Conservation (phyloP, 1,140 invertebrate genomes). For the Coelopa frigida region DNA sequence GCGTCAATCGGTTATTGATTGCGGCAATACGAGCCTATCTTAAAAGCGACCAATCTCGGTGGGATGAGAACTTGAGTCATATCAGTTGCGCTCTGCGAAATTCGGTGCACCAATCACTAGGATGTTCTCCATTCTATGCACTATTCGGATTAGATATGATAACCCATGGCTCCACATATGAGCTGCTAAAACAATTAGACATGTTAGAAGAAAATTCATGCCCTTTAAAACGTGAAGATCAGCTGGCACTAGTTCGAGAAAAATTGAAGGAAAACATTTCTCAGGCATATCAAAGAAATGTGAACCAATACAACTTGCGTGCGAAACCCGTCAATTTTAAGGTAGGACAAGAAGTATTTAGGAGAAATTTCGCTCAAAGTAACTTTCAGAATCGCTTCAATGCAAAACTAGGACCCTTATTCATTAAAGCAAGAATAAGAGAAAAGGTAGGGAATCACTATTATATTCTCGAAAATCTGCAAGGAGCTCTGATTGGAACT, state of each 20-base stretch:
- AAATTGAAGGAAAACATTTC: neutral
- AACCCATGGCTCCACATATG: constrained; percentile 9
- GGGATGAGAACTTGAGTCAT: constrained; percentile 2
- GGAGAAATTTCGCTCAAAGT: constrained; percentile 4
- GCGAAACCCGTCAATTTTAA: neutral
- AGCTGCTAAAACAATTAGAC: constrained; percentile 4
- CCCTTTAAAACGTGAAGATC: neutral
- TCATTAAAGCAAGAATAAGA: neutral
- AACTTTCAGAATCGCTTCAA: neutral
- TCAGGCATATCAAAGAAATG: constrained; percentile 1
- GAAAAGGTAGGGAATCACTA: neutral
- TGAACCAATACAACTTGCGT: neutral
- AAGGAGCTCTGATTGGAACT: neutral
- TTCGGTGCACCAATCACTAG: neutral
- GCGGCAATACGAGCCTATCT: neutral
- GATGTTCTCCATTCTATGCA: constrained; percentile 7
- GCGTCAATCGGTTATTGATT: neutral
- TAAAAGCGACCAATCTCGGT: constrained; percentile 4
- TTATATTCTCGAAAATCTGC: constrained; percentile 3
- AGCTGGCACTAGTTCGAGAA: neutral
- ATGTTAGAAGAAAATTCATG: neutral
- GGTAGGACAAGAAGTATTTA: constrained; percentile 5
- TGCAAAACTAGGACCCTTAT: neutral
- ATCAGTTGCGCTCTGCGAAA: too few species aligned
- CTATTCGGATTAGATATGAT: constrained; percentile 12